Base-by-base conservation (phyloP, 2,888 invertebrate species). In the Ormyrus rosae region DNA sequence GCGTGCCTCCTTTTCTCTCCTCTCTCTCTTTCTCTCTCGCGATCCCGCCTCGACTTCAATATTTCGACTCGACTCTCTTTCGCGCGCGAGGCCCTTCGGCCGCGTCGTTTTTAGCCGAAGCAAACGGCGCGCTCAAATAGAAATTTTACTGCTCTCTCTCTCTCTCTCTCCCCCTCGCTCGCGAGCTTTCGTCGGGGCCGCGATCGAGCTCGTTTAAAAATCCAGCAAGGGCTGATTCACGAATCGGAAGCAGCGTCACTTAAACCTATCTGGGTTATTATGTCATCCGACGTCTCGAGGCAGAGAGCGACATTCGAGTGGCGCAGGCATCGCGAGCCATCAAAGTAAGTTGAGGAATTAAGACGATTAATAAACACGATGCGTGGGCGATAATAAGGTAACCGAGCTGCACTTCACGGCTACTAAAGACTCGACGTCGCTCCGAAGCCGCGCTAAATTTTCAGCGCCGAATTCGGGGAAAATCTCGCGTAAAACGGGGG, bases 1-100 rank as follows among this genome's bases (percentile, higher is more conserved):
- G 76, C 78, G 76, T 67, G 78, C 84, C 69, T 81, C 81, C 78
- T 80, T 81, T 80, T 73, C 78, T 78, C 80, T 50, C 80, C 61
- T 64, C 71, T 63, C 61, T 51, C 69, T 83, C 81, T 79, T 6
- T 55, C 7, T 75, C 78, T 81, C 79, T 82, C 65, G 8, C 34
- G 34, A 34, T 34, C 34, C 34, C 34, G 34, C 34, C 34, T 34
- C 34, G 34, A 19, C 19, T 19, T 19, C 19, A 19, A 19, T 19
- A 19, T 19, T 19, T 19, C 19, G 19, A 19, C 34, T 34, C 34
- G 34, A 34, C 34, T 34, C 34, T 34, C 34, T 34, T 34, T 34
- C 34, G 34, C 34, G 34, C 34, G 34, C 34, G 34, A 1, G 2
- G 34, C 34, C 34, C 34, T 34, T 34, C 34, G 34, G 34, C 34